Evolutionary conservation across 2,113 vertebrate species (phyloP).

Genomic region (Chlorodrepanis virens): DNA sequence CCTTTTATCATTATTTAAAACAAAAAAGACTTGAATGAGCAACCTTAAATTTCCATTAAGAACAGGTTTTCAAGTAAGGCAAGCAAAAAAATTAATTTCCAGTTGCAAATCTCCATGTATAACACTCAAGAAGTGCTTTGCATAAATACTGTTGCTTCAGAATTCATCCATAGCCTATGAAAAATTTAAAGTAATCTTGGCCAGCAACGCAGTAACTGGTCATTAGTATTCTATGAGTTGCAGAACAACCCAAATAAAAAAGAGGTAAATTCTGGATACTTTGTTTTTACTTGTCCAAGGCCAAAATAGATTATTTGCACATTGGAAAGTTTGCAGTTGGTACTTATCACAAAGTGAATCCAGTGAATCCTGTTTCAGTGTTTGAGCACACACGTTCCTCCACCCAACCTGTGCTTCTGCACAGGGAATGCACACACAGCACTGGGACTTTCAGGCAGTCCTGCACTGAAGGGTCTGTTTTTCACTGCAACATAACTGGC

Average conservation of each 20-base stretch:
- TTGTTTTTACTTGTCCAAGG: not conserved
- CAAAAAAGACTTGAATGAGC: not conserved
- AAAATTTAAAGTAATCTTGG: not conserved
- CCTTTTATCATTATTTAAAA: not conserved
- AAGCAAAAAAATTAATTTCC: not conserved
- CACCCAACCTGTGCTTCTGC: not conserved
- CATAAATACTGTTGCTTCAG: not conserved
- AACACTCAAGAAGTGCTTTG: not conserved
- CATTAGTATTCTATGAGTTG: not conserved
- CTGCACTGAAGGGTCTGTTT: not conserved
- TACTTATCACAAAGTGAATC: not conserved
- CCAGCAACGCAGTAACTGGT: not conserved
- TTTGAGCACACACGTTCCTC: not conserved
- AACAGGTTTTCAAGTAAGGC: not conserved
- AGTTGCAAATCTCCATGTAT: not conserved
- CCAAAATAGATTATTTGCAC: not conserved
- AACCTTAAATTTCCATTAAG: not conserved
- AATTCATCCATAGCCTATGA: not conserved
- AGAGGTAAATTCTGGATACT: not conserved
- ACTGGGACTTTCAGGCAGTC: not conserved
- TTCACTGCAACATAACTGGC: not conserved
- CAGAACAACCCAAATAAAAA: not conserved
- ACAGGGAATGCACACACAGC: rapidly evolving
- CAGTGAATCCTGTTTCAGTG: not conserved
- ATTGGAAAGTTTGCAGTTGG: not conserved